Base-by-base conservation (phyloP, 2,113 vertebrate species). In the Tichodroma muraria region DNA sequence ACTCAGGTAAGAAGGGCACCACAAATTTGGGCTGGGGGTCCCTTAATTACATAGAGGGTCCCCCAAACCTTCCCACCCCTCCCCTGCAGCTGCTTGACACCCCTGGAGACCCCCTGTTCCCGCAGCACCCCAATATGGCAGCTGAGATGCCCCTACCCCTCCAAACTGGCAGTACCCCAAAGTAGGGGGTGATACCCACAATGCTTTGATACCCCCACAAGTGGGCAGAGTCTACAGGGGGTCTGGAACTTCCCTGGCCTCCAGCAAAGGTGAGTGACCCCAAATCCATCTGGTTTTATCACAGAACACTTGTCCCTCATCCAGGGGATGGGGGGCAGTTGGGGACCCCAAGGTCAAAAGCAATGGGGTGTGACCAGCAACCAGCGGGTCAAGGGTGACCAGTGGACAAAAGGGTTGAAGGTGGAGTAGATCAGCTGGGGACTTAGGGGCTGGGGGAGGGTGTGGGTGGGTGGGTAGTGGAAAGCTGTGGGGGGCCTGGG, bases 401-500 rank as follows among this genome's bases (percentile, higher is more conserved):
- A 38, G 37, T 23, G 13, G 23, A 63, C 47, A 22, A 52, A 64
- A 17, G 30, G 5, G 12, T 64, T 52, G 31, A 64, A 53, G 15
- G 24, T 78, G 37, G 8, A 3, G 1, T 22, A 64, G 19, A 23
- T 44, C 24, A 53, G 47, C 38, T 28, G 60, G 60, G 37, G 24
- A 28, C 19, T 4, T 1, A 0, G 23, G 18, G 23, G 10, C 8
- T 13, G 6, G 22, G 11, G 17, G 7, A n/a, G n/a, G n/a, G n/a
- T n/a, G n/a, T n/a, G n/a, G 12, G 10, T 6, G 16, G 6, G 5
- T 14, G 42, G 42, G 22, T 50, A 15, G 17, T 33, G 23, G 59
- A 42, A 63, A n/a, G 14, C 6, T n/a, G 59, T 8, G 37, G 17
- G 14, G 18, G 13, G 3, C 23, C 30, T 78, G 47, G 47, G 30